Evolutionary conservation across 2,888 invertebrate species (phyloP).

Genomic region (Camptogramma bilineatum): DNA sequence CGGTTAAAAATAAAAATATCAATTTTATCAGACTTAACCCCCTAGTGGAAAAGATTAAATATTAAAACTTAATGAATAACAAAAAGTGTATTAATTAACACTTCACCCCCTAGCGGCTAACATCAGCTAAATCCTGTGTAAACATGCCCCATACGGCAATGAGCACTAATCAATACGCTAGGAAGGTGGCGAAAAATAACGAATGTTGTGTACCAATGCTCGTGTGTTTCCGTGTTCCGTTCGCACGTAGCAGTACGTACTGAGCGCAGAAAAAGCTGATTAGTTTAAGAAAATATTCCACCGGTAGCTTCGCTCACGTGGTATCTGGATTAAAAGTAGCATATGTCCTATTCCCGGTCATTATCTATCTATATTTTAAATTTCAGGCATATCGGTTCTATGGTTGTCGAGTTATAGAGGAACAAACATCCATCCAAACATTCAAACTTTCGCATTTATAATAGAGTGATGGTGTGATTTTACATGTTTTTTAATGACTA

Average conservation of each 20-base stretch:
- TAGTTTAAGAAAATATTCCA: not conserved
- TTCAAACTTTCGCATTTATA: no score
- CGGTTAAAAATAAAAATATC: no score
- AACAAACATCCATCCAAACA: no score
- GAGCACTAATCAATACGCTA: conserved; percentile 80
- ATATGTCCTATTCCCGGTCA: no score
- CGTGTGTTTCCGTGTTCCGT: conserved; percentile 73
- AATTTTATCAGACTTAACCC: no score
- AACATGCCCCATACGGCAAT: conserved; percentile 54
- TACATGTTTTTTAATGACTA: no score
- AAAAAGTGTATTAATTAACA: not conserved
- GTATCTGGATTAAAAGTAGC: no score
- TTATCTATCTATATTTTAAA: no score
- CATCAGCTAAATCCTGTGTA: conserved; percentile 17
- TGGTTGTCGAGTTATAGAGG: no score
- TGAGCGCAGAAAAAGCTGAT: conserved; percentile 50
- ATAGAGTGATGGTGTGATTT: no score
- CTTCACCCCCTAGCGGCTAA: not conserved
- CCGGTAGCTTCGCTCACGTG: no score
- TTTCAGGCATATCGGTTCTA: no score
- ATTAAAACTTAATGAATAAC: not conserved
- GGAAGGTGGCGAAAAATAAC: conserved; percentile 82
- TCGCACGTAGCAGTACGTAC: conserved; percentile 54
- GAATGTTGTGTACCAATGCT: conserved; percentile 78
- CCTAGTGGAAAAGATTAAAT: not conserved